Percentiles rank a stretch among this genome's conserved stretches.
These are phyloP conservation scores for Callyntrura sp. DNA, from an alignment of 2,888 invertebrate species.

Conservation along the genomic window DNA sequence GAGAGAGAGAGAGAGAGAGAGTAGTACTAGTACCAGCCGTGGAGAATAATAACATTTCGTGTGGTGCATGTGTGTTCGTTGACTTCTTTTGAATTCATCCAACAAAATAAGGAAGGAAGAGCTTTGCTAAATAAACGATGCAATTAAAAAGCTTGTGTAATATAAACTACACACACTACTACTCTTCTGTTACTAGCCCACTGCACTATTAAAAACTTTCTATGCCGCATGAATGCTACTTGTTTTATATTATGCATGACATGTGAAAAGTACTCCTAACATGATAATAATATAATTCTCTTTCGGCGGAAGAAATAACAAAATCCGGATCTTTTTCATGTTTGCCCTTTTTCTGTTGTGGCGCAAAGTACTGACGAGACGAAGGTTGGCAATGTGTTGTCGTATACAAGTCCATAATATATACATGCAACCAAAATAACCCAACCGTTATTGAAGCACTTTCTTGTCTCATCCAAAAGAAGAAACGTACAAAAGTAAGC, in stretches of 20 bases:
- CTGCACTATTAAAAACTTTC: slow-evolving; percentile 11
- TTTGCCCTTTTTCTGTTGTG: neutral
- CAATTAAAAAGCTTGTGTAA: slow-evolving; percentile 43
- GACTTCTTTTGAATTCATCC: neutral
- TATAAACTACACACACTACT: neutral
- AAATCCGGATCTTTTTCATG: slow-evolving; percentile 54
- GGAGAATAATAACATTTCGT: no score
- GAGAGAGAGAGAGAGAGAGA: no score
- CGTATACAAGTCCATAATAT: no score
- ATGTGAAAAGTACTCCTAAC: neutral
- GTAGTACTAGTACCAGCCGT: no score
- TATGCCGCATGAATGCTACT: neutral
- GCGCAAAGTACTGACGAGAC: no score
- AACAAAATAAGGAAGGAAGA: slow-evolving; percentile 49
- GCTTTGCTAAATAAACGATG: slow-evolving; percentile 44
- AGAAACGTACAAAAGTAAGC: neutral
- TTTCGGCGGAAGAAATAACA: slow-evolving; percentile 33
- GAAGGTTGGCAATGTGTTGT: no score
- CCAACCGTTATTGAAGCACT: neutral
- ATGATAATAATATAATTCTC: neutral
- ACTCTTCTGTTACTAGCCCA: neutral
- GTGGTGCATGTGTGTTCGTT: slow-evolving; percentile 18
- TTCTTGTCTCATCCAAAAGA: neutral
- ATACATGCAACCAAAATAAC: neutral
- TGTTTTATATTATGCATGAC: neutral